phyloP scores from a whole-genome alignment of 2,888 invertebrate species.

The Sphecodes monilicornis region DNA sequence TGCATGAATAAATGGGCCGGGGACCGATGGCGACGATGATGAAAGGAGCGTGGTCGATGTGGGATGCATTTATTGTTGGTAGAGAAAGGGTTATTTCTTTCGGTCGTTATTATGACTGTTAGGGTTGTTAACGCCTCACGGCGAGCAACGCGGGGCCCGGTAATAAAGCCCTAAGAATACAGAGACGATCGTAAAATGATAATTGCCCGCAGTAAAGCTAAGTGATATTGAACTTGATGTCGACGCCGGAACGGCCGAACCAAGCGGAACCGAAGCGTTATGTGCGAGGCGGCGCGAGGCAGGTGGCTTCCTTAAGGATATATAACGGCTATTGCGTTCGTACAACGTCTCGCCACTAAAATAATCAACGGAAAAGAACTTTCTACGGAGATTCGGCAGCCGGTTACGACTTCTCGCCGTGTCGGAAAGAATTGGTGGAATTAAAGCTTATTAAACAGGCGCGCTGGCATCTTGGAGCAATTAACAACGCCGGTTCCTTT shows the following conservation, averaged over 20 bases:
- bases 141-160: constrained; percentile 60
- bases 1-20: not conserved
- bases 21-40: not conserved
- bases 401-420: not conserved
- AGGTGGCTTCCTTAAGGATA: constrained; percentile 55
- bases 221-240: constrained; percentile 84
- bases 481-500: not conserved
- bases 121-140: constrained; percentile 72
- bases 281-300: constrained; percentile 40
- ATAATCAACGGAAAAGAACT: constrained; percentile 30
- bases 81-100: constrained; percentile 77
- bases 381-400: not conserved
- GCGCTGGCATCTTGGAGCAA: constrained; percentile 8
- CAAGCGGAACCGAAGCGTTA: constrained; percentile 67
- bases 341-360: constrained; percentile 22
- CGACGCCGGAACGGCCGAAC: constrained; percentile 66
- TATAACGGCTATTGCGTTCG: constrained; percentile 19
- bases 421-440: constrained; percentile 19
- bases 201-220: constrained; percentile 83
- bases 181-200: constrained; percentile 83
- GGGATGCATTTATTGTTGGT: constrained; percentile 77
- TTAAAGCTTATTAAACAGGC: constrained; percentile 27
- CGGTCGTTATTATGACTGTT: constrained; percentile 75
- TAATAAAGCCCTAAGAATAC: constrained; percentile 83
- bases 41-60: constrained; percentile 23